Percentiles rank a stretch among this genome's conserved stretches.
These are phyloP conservation scores for Strix aluco DNA, from an alignment of 2,113 vertebrate species.

Conservation along the genomic window DNA sequence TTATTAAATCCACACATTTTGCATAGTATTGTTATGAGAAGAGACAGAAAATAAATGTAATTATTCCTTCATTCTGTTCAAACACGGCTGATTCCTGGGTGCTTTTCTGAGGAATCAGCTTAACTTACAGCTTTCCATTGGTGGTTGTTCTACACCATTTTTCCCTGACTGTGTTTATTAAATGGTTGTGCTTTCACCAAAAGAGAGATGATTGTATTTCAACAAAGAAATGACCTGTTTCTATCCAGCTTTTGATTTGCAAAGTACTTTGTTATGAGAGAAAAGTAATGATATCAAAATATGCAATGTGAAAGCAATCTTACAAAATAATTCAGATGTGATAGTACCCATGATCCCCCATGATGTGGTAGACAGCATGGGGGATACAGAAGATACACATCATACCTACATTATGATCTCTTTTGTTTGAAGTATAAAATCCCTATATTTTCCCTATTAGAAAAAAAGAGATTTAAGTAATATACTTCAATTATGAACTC, in stretches of 20 bases:
- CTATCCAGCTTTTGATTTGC: neutral
- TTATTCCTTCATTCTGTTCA: neutral
- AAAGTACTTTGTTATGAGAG: neutral
- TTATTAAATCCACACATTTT: neutral
- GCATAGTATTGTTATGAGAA: neutral
- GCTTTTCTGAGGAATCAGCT: neutral
- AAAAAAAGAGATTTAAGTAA: neutral
- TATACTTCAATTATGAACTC: neutral
- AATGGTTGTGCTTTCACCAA: neutral
- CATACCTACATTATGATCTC: neutral
- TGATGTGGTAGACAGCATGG: neutral
- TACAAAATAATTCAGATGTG: neutral
- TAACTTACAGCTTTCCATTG: neutral
- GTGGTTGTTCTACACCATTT: neutral
- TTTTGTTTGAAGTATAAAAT: neutral
- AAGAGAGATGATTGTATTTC: neutral
- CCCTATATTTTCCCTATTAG: neutral
- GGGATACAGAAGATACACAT: neutral
- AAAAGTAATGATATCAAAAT: neutral
- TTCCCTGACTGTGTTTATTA: neutral
- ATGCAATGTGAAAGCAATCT: neutral
- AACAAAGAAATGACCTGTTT: neutral
- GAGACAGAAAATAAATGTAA: neutral
- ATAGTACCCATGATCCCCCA: neutral
- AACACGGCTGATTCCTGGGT: neutral